phyloP scores from a whole-genome alignment of 2,888 invertebrate species.

The Diaprepes abbreviatus region DNA sequence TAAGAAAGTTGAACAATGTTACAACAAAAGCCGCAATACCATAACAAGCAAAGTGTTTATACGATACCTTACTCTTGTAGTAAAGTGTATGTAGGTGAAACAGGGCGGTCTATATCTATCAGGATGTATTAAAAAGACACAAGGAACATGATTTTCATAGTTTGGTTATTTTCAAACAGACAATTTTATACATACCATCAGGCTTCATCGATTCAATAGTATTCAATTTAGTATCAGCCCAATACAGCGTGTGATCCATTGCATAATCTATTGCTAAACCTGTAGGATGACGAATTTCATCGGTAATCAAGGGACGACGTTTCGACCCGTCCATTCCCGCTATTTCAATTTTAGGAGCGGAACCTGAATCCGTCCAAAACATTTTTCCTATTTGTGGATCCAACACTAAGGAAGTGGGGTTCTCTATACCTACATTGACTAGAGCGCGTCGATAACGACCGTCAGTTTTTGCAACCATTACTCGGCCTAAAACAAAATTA shows the following conservation, averaged over 20 bases:
- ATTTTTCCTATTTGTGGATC: conserved; percentile 89
- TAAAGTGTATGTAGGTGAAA: no score
- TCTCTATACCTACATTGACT: conserved; percentile 83
- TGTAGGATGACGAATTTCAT: conserved; percentile 86
- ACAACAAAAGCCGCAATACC: no score
- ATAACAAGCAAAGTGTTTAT: no score
- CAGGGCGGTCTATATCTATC: no score
- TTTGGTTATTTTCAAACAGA: no score
- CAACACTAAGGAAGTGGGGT: conserved; percentile 89
- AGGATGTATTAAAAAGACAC: no score
- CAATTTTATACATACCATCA: conserved; percentile 75
- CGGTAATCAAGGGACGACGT: conserved; percentile 84
- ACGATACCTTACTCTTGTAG: no score
- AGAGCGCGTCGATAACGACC: conserved; percentile 89
- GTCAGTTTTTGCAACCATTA: conserved; percentile 91
- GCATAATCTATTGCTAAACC: conserved; percentile 92
- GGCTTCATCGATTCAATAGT: conserved; percentile 88
- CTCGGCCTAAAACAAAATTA: conserved; percentile 62
- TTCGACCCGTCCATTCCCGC: conserved; percentile 98
- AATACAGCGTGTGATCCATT: conserved; percentile 92
- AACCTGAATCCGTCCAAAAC: conserved; percentile 95
- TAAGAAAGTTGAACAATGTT: no score
- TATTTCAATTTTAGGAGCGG: conserved; percentile 92
- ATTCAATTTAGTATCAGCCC: conserved; percentile 95
- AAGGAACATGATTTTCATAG: no score